These are phyloP conservation scores for Pseudoatta argentina DNA, from an alignment of 1,140 invertebrate genomes.

Conservation along the genomic window DNA sequence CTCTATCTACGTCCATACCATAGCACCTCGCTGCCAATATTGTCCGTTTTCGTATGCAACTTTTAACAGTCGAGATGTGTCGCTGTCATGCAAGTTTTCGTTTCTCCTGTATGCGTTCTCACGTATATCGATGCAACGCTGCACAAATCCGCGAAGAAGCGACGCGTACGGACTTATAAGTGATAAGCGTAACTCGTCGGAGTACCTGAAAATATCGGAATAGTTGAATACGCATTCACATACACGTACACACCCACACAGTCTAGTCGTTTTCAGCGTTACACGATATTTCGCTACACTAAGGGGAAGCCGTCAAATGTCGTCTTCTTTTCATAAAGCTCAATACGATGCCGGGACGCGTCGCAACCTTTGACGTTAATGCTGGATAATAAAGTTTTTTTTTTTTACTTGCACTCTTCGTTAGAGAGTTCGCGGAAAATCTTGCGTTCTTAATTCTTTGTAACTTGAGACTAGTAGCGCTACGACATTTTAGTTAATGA, in stretches of 20 bases:
- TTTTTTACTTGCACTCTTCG: background rate
- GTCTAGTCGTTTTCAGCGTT: background rate
- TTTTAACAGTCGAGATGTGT: slow-evolving; percentile 62
- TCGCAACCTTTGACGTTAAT: slow-evolving; percentile 26
- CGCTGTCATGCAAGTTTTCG: slow-evolving; percentile 45
- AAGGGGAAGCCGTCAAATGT: background rate
- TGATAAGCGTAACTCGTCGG: slow-evolving; percentile 44
- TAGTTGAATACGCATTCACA: slow-evolving; percentile 28
- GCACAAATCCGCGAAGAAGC: slow-evolving; percentile 19
- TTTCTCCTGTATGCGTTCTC: slow-evolving; percentile 6
- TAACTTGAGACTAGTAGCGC: background rate
- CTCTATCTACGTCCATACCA: slow-evolving; percentile 38
- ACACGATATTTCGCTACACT: background rate
- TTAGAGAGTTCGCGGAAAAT: background rate
- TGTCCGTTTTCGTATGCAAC: slow-evolving; percentile 59
- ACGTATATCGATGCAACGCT: background rate
- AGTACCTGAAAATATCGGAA: slow-evolving; percentile 37
- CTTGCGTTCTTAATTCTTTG: slow-evolving; percentile 28
- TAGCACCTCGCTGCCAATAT: slow-evolving; percentile 31
- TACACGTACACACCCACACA: too few relatives aligned
- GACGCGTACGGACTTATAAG: slow-evolving; percentile 42
- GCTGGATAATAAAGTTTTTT: slow-evolving; percentile 5
- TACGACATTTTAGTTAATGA: slow-evolving; percentile 28
- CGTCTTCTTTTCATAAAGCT: background rate
- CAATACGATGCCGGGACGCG: background rate